Evolutionary conservation across 2,888 invertebrate genomes (phyloP), one percentile per base, ranked within the genome.

Genomic region (Drosophila neotestacea): DNA sequence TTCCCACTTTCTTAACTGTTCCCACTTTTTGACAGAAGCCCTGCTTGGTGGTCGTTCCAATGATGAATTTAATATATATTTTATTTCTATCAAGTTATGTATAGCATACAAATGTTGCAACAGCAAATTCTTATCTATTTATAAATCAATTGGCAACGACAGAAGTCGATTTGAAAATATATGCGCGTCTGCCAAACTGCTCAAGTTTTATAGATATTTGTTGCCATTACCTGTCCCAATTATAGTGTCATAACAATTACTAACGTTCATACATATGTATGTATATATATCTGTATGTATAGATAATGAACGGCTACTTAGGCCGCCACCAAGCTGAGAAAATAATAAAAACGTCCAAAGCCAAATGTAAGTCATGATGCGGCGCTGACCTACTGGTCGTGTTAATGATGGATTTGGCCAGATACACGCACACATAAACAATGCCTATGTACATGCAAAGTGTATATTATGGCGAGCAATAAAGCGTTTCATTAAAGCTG

Each of bases 381-480:
- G 73, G 38, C 39, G 69, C 47, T 85, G 85, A 85, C 85, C 85
- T 85, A 85, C 80, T 85, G 73, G 73, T 65, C 86, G 90, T 89
- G 88, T 82, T 89, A 85, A 85, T 85, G 89, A 85, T 85, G 88
- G 83, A 85, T 85, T 70, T 85, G 86, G 51, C 39, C 69, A 81
- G 88, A 81, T 85, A 85, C 46, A 51, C 27, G 39, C 56, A 61
- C 38, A 44, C 39, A 36, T 32, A 61, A 16, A 16, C 41, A 38
- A 6, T 38, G 38, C 39, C 13, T 13, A 28, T 38, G 48, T 46
- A 59, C 56, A 58, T 41, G 39, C 30, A 61, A 41, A 59, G 56
- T 34, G 13, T 52, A 52, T 42, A 42, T 51, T 64, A 54, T 74
- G 62, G 78, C 77, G 61, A 68, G 70, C 71, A 81, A 73, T 73